Evolutionary conservation across 1,140 invertebrate species (phyloP).

Genomic region (Drosophila teissieri): DNA sequence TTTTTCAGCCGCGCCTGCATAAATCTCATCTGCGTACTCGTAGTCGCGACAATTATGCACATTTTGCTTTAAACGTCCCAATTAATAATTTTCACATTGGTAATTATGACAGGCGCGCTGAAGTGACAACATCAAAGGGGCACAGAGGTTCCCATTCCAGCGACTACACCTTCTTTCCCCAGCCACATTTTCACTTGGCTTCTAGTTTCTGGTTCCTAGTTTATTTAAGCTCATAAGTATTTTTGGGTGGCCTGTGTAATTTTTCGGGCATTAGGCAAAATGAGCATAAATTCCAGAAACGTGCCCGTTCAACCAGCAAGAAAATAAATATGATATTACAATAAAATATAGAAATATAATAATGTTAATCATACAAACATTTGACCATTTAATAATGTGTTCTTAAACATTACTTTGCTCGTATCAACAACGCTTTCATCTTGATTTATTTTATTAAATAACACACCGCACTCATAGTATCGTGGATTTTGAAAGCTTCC

Average conservation of each 20-base stretch:
- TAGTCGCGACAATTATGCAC: conserved; percentile 71
- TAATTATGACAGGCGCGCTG: conserved; percentile 77
- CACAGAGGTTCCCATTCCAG: conserved; percentile 7
- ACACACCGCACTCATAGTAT: neutral
- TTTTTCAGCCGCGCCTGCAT: conserved; percentile 74
- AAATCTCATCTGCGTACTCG: conserved; percentile 51
- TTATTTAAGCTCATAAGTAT: conserved; percentile 25
- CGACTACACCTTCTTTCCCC: neutral
- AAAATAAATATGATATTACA: no score
- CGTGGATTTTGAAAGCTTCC: conserved; percentile 6
- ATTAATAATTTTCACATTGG: conserved; percentile 83
- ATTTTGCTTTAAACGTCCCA: conserved; percentile 82
- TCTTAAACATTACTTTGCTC: no score
- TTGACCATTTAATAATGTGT: no score
- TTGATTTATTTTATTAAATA: no score
- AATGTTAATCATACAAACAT: no score
- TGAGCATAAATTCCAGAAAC: conserved; percentile 52
- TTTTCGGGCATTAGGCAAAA: conserved; percentile 29
- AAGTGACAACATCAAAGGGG: conserved; percentile 80
- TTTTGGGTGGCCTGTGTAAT: conserved; percentile 22
- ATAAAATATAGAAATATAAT: no score
- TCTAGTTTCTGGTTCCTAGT: conserved; percentile 4
- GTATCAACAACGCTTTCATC: no score
- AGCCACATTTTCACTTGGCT: neutral
- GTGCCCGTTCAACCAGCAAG: conserved; percentile 14